Conservation (phyloP, 2,113 vertebrate genomes). For the Nicator chloris region DNA sequence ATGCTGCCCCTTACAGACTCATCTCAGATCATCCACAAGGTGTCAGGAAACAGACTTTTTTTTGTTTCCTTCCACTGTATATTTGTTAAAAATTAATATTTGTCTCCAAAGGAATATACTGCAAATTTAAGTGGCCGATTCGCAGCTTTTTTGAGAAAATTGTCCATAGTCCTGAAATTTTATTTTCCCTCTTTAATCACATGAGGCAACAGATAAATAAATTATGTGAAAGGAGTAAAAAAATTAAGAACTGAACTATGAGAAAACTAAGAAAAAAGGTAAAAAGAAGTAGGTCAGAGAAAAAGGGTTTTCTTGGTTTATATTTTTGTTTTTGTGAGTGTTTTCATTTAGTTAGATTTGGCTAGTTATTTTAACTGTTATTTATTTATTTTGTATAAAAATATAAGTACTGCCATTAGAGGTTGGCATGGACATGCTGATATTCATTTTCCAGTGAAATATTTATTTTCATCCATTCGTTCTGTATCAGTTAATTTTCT, state of each 20-base stretch:
- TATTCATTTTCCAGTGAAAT: background rate
- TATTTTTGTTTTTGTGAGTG: background rate
- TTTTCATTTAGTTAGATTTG: background rate
- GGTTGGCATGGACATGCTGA: accelerated
- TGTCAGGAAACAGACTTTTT: background rate
- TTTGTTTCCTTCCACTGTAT: background rate
- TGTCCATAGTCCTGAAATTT: background rate
- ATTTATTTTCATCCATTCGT: background rate
- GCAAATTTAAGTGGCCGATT: background rate
- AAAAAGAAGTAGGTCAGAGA: background rate
- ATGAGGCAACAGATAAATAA: background rate
- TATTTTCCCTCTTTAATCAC: background rate
- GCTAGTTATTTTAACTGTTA: background rate
- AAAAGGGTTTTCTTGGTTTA: background rate
- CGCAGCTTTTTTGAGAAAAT: background rate
- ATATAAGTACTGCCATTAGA: background rate
- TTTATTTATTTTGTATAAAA: background rate
- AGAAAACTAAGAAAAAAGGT: background rate
- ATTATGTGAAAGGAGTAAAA: background rate
- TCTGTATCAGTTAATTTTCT: background rate
- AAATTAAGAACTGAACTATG: background rate
- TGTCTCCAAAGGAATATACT: background rate
- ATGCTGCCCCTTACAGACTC: background rate
- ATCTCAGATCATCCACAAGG: background rate
- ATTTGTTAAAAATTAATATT: background rate